A percentile compares a stretch with the other conserved stretches of the same genome.
These are phyloP conservation scores for Ceratina calcarata DNA, from an alignment of 1,140 invertebrate genomes.

Conservation along the genomic window DNA sequence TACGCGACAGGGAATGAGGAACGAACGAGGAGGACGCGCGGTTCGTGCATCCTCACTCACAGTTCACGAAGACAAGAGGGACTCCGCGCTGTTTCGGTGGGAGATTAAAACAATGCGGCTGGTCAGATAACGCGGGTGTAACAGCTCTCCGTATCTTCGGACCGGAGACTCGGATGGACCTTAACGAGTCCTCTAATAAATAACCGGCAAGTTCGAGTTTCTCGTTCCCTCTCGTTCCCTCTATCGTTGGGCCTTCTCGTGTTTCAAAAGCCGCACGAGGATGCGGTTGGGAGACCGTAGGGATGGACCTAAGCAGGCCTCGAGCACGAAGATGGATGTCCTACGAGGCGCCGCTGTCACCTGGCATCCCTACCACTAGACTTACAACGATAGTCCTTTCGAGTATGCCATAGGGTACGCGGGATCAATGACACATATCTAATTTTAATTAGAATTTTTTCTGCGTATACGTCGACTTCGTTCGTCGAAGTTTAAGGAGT, in stretches of 20 bases:
- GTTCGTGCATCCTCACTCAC: too few relatives aligned
- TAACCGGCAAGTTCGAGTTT: slow-evolving; percentile 65
- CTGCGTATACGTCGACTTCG: too few relatives aligned
- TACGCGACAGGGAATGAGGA: slow-evolving; percentile 24
- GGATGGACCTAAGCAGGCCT: slow-evolving; percentile 56
- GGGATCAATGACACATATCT: slow-evolving; percentile 28
- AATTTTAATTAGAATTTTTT: too few relatives aligned
- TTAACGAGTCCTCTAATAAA: slow-evolving; percentile 76
- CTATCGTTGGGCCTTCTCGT: slow-evolving; percentile 21
- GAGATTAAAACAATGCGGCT: slow-evolving; percentile 73
- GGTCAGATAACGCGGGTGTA: slow-evolving; percentile 70
- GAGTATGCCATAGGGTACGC: background rate
- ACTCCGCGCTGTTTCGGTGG: slow-evolving; percentile 40
- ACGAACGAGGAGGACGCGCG: background rate
- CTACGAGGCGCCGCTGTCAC: slow-evolving; percentile 78
- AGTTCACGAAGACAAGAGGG: background rate
- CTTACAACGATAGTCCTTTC: slow-evolving; percentile 58
- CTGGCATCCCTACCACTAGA: slow-evolving; percentile 70
- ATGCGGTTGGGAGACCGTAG: slow-evolving; percentile 49
- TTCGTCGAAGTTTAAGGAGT: too few relatives aligned
- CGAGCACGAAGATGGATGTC: slow-evolving; percentile 76
- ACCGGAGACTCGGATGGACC: slow-evolving; percentile 62
- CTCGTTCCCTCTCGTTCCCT: slow-evolving; percentile 11
- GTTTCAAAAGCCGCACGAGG: slow-evolving; percentile 52
- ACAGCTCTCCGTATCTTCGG: slow-evolving; percentile 63